Evolutionary conservation across 2,797 vertebrate genomes (phyloP), one percentile per base, ranked within the genome.

Genomic region (Coccyzus lansbergi): DNA sequence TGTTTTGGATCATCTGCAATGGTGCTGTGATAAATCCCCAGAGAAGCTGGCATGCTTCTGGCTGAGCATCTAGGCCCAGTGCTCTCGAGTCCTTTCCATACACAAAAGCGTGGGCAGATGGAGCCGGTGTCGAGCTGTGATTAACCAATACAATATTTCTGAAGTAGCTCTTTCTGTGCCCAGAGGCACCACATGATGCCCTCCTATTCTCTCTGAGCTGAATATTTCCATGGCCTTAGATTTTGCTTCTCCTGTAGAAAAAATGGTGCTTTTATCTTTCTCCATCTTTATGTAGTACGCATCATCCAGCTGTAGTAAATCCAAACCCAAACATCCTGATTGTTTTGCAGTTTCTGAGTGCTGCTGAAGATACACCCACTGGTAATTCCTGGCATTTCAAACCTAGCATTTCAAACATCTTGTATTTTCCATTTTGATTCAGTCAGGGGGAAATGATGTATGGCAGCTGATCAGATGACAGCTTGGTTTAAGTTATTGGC

Each of bases 391-490:
- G 88, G 90, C 93, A 92, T 94, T 95, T 96, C 56, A 84, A 92
- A 84, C 75, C 53, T 83, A 90, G 0, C 91, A 82, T 70, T 94
- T 88, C 84, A 95, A 92, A 94, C 95, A 96, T 96, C 94, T 96
- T 96, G 90, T 95, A 94, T 96, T 96, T 96, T 96, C 94, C 91
- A 67, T 92, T 92, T 92, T 82, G 88, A 63, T 96, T 96, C 92
- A 94, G 88, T 62, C 52, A 26, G 92, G 77, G 72, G 94, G 93
- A 96, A 96, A 86, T 93, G 93, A 88, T 96, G 77, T 79, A 93
- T 95, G 96, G 86, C 95, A 96, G 94, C 90, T 60, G 88, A 96
- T 94, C 83, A 82, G 93, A 93, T 90, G 95, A 93, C 95, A 95
- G 95, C 96, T 96, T 96, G 94, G 74, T 95, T 84, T 88, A 91